Base-by-base conservation (phyloP, 2,797 vertebrate genomes). In the Schizopygopsis pylzovi region DNA sequence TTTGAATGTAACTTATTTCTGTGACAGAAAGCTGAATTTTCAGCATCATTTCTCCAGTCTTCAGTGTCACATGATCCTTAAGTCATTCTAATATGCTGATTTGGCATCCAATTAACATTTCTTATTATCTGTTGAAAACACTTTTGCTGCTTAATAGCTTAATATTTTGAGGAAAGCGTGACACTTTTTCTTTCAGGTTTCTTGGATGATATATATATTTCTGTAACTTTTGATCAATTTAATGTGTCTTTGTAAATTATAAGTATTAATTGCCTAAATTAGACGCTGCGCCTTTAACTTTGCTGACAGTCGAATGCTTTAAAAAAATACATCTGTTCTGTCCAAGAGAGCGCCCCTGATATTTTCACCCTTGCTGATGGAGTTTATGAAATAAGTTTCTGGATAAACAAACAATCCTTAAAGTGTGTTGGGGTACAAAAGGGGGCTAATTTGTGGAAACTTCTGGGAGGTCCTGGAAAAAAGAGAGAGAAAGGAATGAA, bases 321-420 rank as follows among this genome's bases (percentile, higher is more conserved):
- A 5, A 52, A n/a, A n/a, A 61, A 59, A 16, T n/a, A 15, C 49
- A 47, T 25, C 59, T 67, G 72, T 72, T 77, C 20, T 83, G 28
- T 47, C 25, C 16, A 52, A 43, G 39, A 72, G 49, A 11, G 11
- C 1, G 63, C 5, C 52, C 73, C 71, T 70, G 45, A 76, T 75
- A 71, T 87, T 76, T 56, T 70, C 49, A 80, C 37, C 37, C 52
- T 76, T n/a, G 47, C 22, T 73, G 28, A 70, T 52, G 77, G 65
- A 86, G 72, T 68, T 87, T 87, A 81, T 81, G 71, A 87, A 87
- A 81, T 84, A 39, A 61, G 72, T 75, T 39, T 18, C 73, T 87
- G 84, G 18, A 81, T 79, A 83, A 85, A 89, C 78, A 84, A 81
- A 86, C 88, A 87, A 75, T 59, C 77, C 45, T 15, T 85, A 82